Conservation (phyloP, 2,113 vertebrate genomes). For the Dromiciops gliroides region DNA sequence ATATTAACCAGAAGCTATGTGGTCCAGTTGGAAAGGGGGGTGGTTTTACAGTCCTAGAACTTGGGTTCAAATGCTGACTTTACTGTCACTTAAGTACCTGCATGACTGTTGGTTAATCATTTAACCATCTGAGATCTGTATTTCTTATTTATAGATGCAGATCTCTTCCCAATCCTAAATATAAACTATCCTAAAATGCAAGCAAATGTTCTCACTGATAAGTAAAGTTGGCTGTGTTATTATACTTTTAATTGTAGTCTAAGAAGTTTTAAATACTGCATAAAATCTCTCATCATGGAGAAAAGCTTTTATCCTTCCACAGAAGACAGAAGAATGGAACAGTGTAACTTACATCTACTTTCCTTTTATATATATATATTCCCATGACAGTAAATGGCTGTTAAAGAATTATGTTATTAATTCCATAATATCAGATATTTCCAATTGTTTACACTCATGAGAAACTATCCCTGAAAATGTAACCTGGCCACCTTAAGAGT, state of each 20-base stretch:
- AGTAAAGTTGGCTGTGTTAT: neutral
- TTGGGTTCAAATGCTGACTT: neutral
- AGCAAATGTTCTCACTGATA: neutral
- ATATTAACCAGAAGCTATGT: neutral
- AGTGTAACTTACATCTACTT: neutral
- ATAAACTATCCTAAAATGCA: neutral
- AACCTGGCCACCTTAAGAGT: neutral
- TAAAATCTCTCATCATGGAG: neutral
- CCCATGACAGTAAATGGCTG: neutral
- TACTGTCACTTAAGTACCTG: neutral
- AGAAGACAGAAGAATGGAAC: neutral
- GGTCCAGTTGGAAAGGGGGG: neutral
- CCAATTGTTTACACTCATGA: neutral
- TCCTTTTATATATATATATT: slow-evolving; percentile 26
- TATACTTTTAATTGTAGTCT: neutral
- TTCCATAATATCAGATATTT: neutral
- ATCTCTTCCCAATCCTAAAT: neutral
- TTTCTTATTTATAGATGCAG: neutral
- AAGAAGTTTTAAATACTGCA: neutral
- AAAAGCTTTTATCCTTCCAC: neutral
- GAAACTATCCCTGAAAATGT: neutral
- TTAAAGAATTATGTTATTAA: neutral
- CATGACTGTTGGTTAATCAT: neutral
- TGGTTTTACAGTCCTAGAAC: neutral
- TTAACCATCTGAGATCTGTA: neutral